These are phyloP conservation scores for Luehdorfia chinensis DNA, from an alignment of 1,140 invertebrate genomes.

Conservation along the genomic window DNA sequence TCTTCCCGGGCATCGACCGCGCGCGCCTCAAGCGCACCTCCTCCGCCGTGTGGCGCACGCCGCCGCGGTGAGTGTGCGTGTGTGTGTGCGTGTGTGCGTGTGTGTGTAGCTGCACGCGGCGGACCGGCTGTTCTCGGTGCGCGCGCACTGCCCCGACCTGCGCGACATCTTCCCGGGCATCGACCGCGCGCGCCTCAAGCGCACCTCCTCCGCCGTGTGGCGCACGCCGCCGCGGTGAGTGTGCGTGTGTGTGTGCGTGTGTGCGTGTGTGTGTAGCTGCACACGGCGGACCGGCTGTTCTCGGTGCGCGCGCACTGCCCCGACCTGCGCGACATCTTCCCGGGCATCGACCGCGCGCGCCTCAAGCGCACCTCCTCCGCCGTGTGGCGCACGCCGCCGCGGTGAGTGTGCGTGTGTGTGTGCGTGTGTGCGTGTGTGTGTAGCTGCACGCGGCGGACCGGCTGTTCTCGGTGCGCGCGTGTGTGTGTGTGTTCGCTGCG, in stretches of 20 bases:
- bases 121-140: constrained; percentile 80
- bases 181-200: constrained; percentile 79
- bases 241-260: no score
- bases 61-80: no score
- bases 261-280: no score
- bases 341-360: constrained; percentile 79
- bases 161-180: constrained; percentile 82
- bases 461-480: no score
- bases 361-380: constrained; percentile 84
- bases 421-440: no score
- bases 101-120: no score
- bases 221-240: constrained; percentile 83
- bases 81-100: no score
- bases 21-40: constrained; percentile 82
- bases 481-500: no score
- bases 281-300: no score
- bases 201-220: constrained; percentile 85
- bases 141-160: constrained; percentile 81
- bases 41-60: constrained; percentile 83
- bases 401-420: no score
- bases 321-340: constrained; percentile 82
- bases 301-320: no score
- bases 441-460: no score
- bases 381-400: constrained; percentile 84
- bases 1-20: constrained; percentile 82